Conservation (phyloP, 2,888 invertebrate species). For the Phytoseiulus persimilis region DNA sequence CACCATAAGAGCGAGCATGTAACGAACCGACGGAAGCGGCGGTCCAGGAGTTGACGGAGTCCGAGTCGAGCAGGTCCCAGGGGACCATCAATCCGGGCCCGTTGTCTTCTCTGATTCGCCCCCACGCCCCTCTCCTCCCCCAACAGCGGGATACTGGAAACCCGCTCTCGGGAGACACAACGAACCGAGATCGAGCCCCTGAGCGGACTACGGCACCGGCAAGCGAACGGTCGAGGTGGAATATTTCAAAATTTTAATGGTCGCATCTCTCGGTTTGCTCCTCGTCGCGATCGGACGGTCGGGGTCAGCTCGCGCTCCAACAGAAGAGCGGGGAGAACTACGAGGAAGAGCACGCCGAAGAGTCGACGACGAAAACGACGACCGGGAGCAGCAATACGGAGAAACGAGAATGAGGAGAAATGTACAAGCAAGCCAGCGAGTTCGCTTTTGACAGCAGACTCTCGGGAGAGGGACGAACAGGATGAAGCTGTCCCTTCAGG, state of each 20-base stretch:
- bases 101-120: background rate
- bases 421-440: background rate
- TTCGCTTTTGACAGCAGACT: background rate
- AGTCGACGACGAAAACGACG: background rate
- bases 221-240: background rate
- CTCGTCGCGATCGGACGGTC: background rate
- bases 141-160: background rate
- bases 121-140: background rate
- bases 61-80: background rate
- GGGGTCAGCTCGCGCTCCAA: background rate
- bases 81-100: background rate
- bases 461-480: background rate
- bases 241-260: constrained; percentile 5
- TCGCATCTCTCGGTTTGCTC: background rate
- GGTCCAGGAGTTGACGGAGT: background rate
- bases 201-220: background rate
- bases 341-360: background rate
- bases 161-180: background rate
- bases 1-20: background rate
- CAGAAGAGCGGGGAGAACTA: background rate
- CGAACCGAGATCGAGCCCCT: background rate
- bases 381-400: background rate
- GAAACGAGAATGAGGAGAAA: background rate
- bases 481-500: background rate
- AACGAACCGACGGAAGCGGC: background rate